A percentile compares a stretch with the other conserved stretches of the same genome.
Conservation (phyloP, 2,888 invertebrate species). For the Dorcus parallelipipedus region DNA sequence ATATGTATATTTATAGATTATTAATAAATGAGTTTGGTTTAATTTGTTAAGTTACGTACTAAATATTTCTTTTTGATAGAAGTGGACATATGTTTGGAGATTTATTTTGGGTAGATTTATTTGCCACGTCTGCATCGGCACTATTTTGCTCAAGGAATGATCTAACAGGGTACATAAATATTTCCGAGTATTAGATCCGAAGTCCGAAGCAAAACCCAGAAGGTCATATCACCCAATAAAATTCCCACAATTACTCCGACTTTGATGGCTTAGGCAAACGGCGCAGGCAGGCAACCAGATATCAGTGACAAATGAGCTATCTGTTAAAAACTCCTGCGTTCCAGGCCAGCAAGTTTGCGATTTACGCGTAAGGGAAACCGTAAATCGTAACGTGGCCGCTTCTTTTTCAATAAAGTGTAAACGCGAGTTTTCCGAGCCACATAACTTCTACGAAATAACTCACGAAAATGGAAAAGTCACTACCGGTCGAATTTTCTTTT, state of each 20-base stretch:
- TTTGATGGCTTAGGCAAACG: conserved; percentile 36
- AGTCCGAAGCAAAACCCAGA: too few relatives aligned
- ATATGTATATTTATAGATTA: too few relatives aligned
- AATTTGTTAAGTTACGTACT: too few relatives aligned
- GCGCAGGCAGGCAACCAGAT: conserved; percentile 32
- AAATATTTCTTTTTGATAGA: too few relatives aligned
- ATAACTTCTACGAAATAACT: conserved; percentile 21
- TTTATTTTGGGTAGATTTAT: too few relatives aligned
- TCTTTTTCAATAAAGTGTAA: conserved; percentile 42
- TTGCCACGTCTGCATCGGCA: too few relatives aligned
- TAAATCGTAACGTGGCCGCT: conserved; percentile 41
- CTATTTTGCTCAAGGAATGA: too few relatives aligned
- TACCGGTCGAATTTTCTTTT: too few relatives aligned
- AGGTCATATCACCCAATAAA: conserved; percentile 26
- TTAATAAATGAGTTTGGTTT: too few relatives aligned
- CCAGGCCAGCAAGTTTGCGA: conserved; percentile 42
- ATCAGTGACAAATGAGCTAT: conserved; percentile 46
- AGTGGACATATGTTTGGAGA: too few relatives aligned
- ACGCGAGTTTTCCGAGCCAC: conserved; percentile 25
- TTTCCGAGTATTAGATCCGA: too few relatives aligned
- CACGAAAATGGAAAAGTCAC: background rate
- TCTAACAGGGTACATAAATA: too few relatives aligned
- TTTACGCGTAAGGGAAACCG: conserved; percentile 44
- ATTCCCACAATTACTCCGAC: conserved; percentile 37
- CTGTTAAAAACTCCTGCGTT: conserved; percentile 46